Evolutionary conservation across 2,113 vertebrate genomes (phyloP).

Genomic region (Menidia beryllina): DNA sequence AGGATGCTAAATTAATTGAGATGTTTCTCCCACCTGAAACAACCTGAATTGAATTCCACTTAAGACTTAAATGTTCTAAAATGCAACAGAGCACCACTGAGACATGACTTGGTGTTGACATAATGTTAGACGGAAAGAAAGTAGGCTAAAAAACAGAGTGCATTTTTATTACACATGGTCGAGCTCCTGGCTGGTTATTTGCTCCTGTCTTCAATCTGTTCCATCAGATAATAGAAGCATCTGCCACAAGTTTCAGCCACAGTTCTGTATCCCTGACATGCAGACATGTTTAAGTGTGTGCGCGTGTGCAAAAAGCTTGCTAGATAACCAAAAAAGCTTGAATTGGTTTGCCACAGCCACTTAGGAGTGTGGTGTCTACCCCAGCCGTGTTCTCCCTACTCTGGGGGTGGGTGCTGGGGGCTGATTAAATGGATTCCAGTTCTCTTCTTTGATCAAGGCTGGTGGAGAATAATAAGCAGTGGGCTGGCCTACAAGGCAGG

Average conservation of each 20-base stretch:
- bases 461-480: constrained; percentile 81
- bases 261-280: constrained; percentile 24
- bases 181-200: constrained; percentile 34
- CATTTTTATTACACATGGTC: constrained; percentile 18
- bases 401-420: constrained; percentile 36
- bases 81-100: neutral
- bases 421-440: constrained; percentile 83
- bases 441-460: constrained; percentile 79
- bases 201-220: constrained; percentile 30
- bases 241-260: constrained; percentile 20
- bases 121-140: neutral
- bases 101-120: constrained; percentile 21
- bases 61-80: constrained; percentile 28
- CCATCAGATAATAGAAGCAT: constrained; percentile 31
- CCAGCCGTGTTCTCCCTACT: constrained; percentile 53
- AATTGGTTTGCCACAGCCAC: constrained; percentile 69
- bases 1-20: constrained; percentile 53
- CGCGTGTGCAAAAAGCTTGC: constrained; percentile 45
- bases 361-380: constrained; percentile 60
- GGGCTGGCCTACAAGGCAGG: constrained; percentile 68
- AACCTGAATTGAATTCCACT: constrained; percentile 41
- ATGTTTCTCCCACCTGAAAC: constrained; percentile 45
- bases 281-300: constrained; percentile 63
- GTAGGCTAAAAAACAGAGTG: constrained; percentile 6
- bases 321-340: constrained; percentile 45